Conservation (phyloP, 2,797 vertebrate species). For the Heteromormyrus szaboi region DNA sequence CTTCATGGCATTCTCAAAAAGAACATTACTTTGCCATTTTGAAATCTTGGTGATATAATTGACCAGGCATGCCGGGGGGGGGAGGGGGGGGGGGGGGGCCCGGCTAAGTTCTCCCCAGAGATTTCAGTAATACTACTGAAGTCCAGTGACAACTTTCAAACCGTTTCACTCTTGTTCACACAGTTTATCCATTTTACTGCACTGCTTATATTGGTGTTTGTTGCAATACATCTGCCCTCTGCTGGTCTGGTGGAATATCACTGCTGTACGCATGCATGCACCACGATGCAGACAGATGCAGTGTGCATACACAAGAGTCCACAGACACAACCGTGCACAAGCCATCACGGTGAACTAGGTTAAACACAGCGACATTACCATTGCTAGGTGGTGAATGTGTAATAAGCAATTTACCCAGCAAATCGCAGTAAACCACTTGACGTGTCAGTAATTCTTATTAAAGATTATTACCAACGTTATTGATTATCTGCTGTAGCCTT, state of each 20-base stretch:
- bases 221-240: background rate
- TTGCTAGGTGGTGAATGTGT: background rate
- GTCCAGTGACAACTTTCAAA: background rate
- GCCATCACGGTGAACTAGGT: background rate
- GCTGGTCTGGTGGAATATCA: background rate
- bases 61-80: background rate
- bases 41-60: background rate
- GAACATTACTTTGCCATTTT: background rate
- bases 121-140: background rate
- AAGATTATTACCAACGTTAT: background rate
- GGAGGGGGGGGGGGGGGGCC: background rate
- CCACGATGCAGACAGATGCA: background rate
- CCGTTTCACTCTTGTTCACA: background rate
- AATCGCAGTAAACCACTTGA: background rate
- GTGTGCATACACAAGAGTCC: background rate
- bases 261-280: background rate
- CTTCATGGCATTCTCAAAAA: background rate
- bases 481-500: background rate
- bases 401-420: background rate
- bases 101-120: background rate
- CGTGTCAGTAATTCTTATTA: background rate
- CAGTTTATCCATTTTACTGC: background rate
- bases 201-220: background rate
- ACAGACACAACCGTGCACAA: background rate
- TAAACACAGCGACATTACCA: background rate